Conservation (phyloP, 1,140 invertebrate genomes). For the Calephelis nemesis region DNA sequence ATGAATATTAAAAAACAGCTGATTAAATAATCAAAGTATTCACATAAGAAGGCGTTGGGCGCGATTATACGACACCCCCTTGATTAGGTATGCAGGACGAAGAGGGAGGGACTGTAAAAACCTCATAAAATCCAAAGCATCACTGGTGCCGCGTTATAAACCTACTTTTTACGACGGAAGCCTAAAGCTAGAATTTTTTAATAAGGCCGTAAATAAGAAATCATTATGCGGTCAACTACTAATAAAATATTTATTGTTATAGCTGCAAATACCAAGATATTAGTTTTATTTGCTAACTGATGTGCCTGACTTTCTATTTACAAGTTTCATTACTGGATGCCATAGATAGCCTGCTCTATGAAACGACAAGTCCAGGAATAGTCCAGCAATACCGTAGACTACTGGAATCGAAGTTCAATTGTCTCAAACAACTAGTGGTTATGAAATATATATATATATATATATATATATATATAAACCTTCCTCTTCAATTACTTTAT, state of each 20-base stretch:
- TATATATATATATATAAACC: no score
- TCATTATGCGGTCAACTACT: slow-evolving; percentile 8
- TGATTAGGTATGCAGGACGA: slow-evolving; percentile 44
- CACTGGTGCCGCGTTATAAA: slow-evolving; percentile 25
- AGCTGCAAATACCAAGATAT: not conserved
- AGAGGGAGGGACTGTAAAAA: slow-evolving; percentile 36
- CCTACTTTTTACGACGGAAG: slow-evolving; percentile 4
- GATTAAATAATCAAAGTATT: slow-evolving; percentile 18
- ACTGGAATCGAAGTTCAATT: no score
- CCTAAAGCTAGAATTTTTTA: slow-evolving; percentile 10
- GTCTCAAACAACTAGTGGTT: no score
- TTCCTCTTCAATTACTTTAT: no score
- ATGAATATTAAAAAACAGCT: not conserved
- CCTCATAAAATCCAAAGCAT: slow-evolving; percentile 52
- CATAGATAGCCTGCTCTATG: no score
- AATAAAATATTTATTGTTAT: not conserved
- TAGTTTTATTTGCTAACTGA: not conserved
- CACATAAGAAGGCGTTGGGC: slow-evolving; percentile 20
- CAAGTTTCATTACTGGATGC: no score
- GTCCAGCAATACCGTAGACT: no score
- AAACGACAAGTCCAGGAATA: no score
- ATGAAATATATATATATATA: no score
- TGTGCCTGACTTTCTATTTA: not conserved
- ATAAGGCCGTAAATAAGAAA: not conserved
- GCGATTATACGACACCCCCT: slow-evolving; percentile 31